Conservation (phyloP, 2,113 vertebrate species). For the Meriones unguiculatus region DNA sequence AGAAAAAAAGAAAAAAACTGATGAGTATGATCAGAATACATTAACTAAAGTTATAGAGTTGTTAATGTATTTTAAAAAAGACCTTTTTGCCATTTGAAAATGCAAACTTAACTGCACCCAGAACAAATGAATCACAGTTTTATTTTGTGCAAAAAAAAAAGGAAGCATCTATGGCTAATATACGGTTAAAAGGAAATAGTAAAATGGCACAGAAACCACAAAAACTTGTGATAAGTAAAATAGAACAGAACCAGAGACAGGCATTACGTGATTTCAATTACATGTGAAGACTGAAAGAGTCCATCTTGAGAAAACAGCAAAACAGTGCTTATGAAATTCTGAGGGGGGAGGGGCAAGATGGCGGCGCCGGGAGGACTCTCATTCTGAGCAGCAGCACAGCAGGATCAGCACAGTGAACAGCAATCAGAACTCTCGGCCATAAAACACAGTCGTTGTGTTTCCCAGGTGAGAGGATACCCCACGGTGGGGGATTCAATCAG, state of each 20-base stretch:
- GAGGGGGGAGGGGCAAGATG: too few relatives aligned
- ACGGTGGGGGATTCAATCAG: too few relatives aligned
- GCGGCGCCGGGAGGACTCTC: too few relatives aligned
- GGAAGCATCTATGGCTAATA: neutral
- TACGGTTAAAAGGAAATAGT: neutral
- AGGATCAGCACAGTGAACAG: too few relatives aligned
- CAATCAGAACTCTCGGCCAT: too few relatives aligned
- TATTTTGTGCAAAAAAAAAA: neutral
- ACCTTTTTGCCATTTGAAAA: neutral
- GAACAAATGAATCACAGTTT: conserved; percentile 18
- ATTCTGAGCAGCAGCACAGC: too few relatives aligned
- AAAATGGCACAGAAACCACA: neutral
- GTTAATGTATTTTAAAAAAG: neutral
- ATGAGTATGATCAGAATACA: neutral
- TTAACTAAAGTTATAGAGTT: neutral
- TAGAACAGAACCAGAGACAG: neutral
- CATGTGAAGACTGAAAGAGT: neutral
- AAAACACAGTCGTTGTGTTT: too few relatives aligned
- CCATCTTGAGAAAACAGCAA: neutral
- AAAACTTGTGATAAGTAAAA: neutral
- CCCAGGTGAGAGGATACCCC: too few relatives aligned
- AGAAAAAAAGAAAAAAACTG: too few relatives aligned
- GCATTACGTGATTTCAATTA: neutral
- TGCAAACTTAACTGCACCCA: neutral
- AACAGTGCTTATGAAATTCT: neutral